phyloP scores from a whole-genome alignment of 2,888 invertebrate species.

The Mesorhabditis belari region DNA sequence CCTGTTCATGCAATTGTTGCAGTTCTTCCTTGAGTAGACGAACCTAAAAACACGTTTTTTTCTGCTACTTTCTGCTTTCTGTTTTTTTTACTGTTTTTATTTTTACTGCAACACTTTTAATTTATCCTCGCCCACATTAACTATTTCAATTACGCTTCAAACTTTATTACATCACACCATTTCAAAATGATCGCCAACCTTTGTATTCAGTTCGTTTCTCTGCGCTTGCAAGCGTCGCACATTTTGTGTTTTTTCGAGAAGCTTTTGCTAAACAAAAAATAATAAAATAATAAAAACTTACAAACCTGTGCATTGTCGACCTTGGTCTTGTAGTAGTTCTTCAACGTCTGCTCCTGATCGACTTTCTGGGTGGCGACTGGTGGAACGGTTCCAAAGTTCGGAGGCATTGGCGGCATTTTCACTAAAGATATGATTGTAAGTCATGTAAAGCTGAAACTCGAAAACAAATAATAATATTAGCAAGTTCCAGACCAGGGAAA shows the following conservation, averaged over 20 bases:
- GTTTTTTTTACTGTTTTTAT: background rate
- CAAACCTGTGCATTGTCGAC: conserved; percentile 94
- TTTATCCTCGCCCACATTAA: no score
- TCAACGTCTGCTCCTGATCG: conserved; percentile 26
- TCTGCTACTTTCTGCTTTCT: no score
- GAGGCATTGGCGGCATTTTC: background rate
- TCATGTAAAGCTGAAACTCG: no score
- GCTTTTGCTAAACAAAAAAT: no score
- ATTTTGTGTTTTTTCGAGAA: conserved; percentile 96
- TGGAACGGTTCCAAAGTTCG: background rate
- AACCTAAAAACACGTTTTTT: conserved; percentile 62
- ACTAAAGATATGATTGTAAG: no score
- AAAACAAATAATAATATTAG: no score
- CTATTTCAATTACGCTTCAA: no score
- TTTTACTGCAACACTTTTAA: no score
- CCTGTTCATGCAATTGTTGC: conserved; percentile 87
- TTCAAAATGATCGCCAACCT: conserved; percentile 63
- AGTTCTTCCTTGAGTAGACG: conserved; percentile 94
- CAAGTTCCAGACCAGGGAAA: no score
- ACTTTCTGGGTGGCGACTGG: background rate
- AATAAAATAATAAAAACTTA: no score
- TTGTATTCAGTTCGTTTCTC: conserved; percentile 94
- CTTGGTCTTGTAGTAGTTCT: conserved; percentile 83
- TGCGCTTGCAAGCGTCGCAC: conserved; percentile 92
- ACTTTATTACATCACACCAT: no score